phyloP scores from a whole-genome alignment of 2,888 invertebrate genomes.

The Yponomeuta evonymella region DNA sequence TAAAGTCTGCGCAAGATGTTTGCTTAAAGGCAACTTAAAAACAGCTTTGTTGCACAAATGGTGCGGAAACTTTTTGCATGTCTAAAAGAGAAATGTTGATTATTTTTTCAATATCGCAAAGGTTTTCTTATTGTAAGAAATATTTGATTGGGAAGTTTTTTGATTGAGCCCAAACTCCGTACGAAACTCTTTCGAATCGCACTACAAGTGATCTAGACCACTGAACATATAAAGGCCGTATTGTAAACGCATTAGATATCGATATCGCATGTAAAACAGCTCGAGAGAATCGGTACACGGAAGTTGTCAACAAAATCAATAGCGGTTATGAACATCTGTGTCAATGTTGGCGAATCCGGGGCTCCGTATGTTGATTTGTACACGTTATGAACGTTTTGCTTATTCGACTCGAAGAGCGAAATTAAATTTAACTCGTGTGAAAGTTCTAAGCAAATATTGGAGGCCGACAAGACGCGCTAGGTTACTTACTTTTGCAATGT shows the following conservation, averaged over 20 bases:
- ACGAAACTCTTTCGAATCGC: not conserved
- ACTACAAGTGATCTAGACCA: not conserved
- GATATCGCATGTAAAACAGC: not conserved
- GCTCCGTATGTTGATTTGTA: slow-evolving; percentile 10
- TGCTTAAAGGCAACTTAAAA: not conserved
- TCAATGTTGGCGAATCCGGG: slow-evolving; percentile 25
- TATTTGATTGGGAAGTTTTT: slow-evolving; percentile 44
- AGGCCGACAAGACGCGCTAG: not conserved
- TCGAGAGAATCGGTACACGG: not conserved
- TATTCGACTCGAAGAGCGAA: slow-evolving; percentile 4
- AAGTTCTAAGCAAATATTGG: not conserved
- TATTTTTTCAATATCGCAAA: slow-evolving; percentile 22
- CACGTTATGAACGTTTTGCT: slow-evolving; percentile 10
- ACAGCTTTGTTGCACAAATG: slow-evolving; percentile 5
- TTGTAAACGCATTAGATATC: not conserved
- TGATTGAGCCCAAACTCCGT: slow-evolving; percentile 36
- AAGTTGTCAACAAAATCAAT: slow-evolving; percentile 12
- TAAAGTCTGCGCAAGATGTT: not conserved
- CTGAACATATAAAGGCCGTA: not conserved
- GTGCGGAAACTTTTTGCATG: slow-evolving; percentile 2
- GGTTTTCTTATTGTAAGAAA: slow-evolving; percentile 34
- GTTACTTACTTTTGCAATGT: not conserved
- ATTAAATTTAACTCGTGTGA: slow-evolving; percentile 1
- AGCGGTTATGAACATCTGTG: slow-evolving; percentile 29
- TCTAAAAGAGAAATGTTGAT: slow-evolving; percentile 10